Conservation (phyloP, 2,113 vertebrate genomes). For the Amazona vittata region DNA sequence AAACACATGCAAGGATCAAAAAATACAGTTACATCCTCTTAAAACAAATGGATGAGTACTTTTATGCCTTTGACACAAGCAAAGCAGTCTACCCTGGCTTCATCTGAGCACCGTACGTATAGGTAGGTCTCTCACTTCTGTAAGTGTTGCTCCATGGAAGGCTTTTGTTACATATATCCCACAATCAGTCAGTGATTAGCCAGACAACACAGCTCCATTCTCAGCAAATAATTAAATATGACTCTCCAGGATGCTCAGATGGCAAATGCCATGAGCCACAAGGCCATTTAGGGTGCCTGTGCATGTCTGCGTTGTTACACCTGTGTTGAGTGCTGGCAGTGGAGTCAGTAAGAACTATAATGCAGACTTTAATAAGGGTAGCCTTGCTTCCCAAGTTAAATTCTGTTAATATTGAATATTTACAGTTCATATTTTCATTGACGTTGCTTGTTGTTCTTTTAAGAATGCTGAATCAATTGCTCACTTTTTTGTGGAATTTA, state of each 20-base stretch:
- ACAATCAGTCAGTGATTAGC: not conserved
- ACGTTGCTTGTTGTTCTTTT: not conserved
- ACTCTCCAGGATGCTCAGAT: not conserved
- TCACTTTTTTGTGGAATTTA: not conserved
- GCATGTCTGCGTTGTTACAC: not conserved
- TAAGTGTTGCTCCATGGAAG: not conserved
- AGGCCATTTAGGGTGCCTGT: not conserved
- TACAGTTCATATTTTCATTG: not conserved
- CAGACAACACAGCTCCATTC: not conserved
- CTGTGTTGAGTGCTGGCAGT: not conserved
- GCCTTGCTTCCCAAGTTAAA: not conserved
- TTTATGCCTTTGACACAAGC: not conserved
- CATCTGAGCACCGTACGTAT: accelerated
- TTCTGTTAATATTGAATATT: not conserved
- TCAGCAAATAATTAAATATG: not conserved
- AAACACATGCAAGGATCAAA: not conserved
- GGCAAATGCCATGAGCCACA: accelerated
- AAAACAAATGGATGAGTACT: not conserved
- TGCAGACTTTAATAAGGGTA: not conserved
- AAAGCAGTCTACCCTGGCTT: not conserved
- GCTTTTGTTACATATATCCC: not conserved
- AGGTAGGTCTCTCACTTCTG: not conserved
- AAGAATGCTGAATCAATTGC: not conserved
- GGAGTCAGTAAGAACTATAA: not conserved
- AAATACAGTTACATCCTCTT: not conserved